Base-by-base conservation (phyloP, 2,888 invertebrate genomes). In the Andrena dorsata region DNA sequence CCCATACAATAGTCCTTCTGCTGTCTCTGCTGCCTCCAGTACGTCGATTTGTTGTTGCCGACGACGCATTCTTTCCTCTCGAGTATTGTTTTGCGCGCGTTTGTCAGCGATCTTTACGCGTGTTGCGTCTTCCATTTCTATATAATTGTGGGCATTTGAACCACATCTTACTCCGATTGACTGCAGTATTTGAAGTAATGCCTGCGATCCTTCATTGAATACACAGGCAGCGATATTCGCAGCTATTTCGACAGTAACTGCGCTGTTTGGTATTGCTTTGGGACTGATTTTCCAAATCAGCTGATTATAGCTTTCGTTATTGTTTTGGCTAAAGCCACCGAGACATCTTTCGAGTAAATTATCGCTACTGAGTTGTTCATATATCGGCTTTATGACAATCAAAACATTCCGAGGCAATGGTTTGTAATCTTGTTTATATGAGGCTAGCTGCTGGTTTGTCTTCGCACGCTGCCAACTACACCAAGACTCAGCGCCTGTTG, bases 321-420 rank as follows among this genome's bases (percentile, higher is more conserved):
- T 35, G 20, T 51, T 68, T 20, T 68, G 68, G 4, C 56, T 68
- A 20, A 20, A n/a, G n/a, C 51, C 51, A 0, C 56, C 68, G 4
- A 68, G 2, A 20, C 56, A 69, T 23, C 41, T n/a, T 13, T n/a
- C n/a, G n/a, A 68, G 30, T 32, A 53, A 32, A n/a, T 53, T 53
- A 30, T 53, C 30, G 8, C 26, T 30, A 6, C 28, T 30, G 32
- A 68, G 20, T 4, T 68, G 30, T 28, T 68, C 68, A 30, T 53
- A 68, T 30, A 68, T 68, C 7, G 30, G 51, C 53, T 20, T 49
- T 13, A 49, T 68, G n/a, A 20, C 30, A 30, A 28, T n/a, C n/a
- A 53, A 60, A 16, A 8, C 8, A 35, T 35, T 35, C 7, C 16
- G 60, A 10, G 10, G 10, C 13, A 6, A 26, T 5, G 28, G 60